Percentiles rank a stretch among this genome's conserved stretches.
phyloP scores from a whole-genome alignment of 2,797 vertebrate genomes.

The Vespertilio murinus region DNA sequence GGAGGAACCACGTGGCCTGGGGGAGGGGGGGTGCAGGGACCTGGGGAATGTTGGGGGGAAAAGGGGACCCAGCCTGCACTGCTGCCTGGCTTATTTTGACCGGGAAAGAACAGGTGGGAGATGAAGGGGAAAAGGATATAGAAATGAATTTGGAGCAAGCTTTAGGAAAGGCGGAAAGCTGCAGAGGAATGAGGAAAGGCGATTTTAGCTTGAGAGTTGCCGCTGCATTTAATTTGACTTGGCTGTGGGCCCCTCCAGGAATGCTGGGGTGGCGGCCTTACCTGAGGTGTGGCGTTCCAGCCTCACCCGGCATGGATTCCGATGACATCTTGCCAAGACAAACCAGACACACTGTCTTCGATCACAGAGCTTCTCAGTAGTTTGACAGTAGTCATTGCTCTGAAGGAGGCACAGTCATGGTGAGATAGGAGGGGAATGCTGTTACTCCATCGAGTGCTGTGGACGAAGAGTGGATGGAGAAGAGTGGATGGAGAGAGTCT shows the following conservation, averaged over 20 bases:
- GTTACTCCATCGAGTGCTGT: not conserved
- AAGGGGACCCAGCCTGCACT: fast-evolving
- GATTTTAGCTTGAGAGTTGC: not conserved
- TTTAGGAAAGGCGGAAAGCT: not conserved
- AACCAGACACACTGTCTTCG: not conserved
- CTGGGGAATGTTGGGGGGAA: no score
- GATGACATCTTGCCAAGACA: not conserved
- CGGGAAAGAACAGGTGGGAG: not conserved
- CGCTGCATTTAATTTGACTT: not conserved
- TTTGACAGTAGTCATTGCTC: not conserved
- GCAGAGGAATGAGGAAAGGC: not conserved
- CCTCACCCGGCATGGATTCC: not conserved
- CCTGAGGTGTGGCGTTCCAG: not conserved
- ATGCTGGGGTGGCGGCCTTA: not conserved
- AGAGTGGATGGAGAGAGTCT: not conserved
- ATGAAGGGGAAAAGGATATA: fast-evolving
- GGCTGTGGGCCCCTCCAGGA: fast-evolving
- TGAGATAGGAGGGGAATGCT: not conserved
- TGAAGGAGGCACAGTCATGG: not conserved
- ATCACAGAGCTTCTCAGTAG: no score
- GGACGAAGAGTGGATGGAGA: not conserved
- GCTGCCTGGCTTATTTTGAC: not conserved
- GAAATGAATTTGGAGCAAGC: not conserved
- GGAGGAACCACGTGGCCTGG: not conserved
- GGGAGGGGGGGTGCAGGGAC: not conserved